These are phyloP conservation scores for Semicossyphus pulcher DNA, from an alignment of 2,113 vertebrate species.

Conservation along the genomic window DNA sequence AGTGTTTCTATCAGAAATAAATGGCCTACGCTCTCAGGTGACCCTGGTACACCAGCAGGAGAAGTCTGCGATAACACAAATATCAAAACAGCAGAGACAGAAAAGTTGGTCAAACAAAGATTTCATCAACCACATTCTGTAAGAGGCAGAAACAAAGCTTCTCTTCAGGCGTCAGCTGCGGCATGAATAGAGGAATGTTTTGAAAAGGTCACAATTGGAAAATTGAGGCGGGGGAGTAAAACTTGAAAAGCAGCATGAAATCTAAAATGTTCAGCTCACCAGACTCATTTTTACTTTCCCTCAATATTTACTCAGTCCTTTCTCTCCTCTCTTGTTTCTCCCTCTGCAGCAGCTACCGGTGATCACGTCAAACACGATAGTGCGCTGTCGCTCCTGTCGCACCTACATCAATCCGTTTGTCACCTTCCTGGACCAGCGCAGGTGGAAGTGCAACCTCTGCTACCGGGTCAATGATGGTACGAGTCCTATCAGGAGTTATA, in stretches of 20 bases:
- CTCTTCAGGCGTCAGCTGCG: constrained; percentile 9
- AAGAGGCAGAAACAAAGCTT: constrained; percentile 17
- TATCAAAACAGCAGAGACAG: not conserved
- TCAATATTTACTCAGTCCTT: constrained; percentile 25
- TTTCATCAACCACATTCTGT: not conserved
- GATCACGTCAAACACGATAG: constrained; percentile 97
- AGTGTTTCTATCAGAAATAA: too few species aligned
- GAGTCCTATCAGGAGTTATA: not conserved
- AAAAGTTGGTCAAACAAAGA: not conserved
- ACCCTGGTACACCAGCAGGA: not conserved
- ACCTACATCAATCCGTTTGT: constrained; percentile 99
- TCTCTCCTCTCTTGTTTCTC: not conserved
- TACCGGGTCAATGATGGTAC: constrained; percentile 97
- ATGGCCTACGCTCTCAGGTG: not conserved
- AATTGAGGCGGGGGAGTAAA: not conserved
- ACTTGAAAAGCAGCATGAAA: not conserved
- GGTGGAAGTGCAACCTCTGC: constrained; percentile 98
- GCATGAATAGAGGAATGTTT: constrained; percentile 9
- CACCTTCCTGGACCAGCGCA: constrained; percentile 95
- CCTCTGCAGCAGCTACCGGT: constrained; percentile 91
- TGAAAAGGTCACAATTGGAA: constrained; percentile 1
- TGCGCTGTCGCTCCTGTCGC: constrained; percentile 94
- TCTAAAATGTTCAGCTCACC: not conserved
- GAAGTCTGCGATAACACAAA: not conserved
- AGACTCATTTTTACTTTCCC: not conserved